These are phyloP conservation scores for Tringa solitaria DNA, from an alignment of 2,113 vertebrate genomes.

Conservation along the genomic window DNA sequence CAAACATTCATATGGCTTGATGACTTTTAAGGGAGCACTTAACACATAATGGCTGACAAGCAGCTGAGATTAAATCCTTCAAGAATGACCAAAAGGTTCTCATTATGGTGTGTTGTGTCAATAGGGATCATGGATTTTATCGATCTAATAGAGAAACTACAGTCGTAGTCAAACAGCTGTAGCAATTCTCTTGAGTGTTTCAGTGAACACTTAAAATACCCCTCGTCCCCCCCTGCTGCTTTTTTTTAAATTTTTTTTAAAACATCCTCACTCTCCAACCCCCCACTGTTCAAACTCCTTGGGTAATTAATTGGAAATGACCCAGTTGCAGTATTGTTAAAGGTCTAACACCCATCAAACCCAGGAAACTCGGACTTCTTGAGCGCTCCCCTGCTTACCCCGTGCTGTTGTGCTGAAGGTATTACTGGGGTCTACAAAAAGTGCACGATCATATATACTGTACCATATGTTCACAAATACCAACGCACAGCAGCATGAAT, in stretches of 20 bases:
- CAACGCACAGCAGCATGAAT: not conserved
- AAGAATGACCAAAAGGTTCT: not conserved
- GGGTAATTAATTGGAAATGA: constrained; percentile 54
- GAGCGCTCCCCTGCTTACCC: constrained; percentile 23
- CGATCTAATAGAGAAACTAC: not conserved
- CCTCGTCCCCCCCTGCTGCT: not conserved
- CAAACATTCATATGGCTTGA: not conserved
- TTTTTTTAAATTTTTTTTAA: not conserved
- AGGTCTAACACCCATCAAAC: constrained; percentile 47
- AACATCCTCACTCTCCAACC: not conserved
- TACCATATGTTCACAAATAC: constrained; percentile 33
- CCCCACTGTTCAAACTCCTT: not conserved
- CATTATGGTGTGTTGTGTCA: not conserved
- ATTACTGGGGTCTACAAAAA: constrained; percentile 22
- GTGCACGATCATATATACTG: not conserved
- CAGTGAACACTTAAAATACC: not conserved
- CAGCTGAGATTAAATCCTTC: not conserved
- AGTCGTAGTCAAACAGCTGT: not conserved
- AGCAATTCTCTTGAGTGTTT: not conserved
- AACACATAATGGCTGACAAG: not conserved
- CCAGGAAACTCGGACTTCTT: constrained; percentile 1
- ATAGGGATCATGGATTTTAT: not conserved
- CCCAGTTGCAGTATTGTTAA: constrained; percentile 18
- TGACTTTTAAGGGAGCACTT: not conserved
- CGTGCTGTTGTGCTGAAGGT: not conserved